Conservation (phyloP, 2,113 vertebrate species). For the Pycnonotus jocosus region DNA sequence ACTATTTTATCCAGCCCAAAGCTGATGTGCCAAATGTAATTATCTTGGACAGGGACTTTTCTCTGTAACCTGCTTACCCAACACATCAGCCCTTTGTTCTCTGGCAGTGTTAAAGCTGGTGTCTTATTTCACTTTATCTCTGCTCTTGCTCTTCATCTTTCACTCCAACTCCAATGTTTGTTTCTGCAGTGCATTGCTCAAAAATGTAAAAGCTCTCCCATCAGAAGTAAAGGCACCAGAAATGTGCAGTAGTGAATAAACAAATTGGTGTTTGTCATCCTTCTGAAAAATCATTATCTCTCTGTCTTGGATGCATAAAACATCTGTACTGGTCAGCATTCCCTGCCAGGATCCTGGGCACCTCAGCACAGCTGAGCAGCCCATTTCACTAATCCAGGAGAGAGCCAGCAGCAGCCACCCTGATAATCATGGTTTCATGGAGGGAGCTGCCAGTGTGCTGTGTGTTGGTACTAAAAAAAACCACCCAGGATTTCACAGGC, state of each 20-base stretch:
- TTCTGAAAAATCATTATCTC: not conserved
- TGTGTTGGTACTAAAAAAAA: not conserved
- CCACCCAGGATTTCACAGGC: not conserved
- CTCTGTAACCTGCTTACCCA: not conserved
- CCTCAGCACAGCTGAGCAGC: not conserved
- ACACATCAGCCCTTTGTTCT: not conserved
- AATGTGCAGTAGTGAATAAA: not conserved
- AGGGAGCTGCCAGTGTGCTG: not conserved
- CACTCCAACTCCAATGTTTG: not conserved
- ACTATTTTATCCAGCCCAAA: not conserved
- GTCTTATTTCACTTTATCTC: not conserved
- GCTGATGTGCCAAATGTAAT: not conserved
- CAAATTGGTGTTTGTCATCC: slow-evolving; percentile 6
- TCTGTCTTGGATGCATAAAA: slow-evolving; percentile 9
- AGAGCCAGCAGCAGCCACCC: not conserved
- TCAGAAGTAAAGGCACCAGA: not conserved
- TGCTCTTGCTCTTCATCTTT: not conserved
- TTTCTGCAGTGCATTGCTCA: not conserved
- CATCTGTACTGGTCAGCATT: not conserved
- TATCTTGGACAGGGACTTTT: not conserved
- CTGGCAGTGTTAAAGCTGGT: not conserved
- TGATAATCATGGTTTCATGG: not conserved
- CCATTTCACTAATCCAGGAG: not conserved
- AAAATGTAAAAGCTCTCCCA: not conserved
- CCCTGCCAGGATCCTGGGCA: not conserved